Base-by-base conservation (phyloP, 1,140 invertebrate species). In the Arctopsyche grandis region DNA sequence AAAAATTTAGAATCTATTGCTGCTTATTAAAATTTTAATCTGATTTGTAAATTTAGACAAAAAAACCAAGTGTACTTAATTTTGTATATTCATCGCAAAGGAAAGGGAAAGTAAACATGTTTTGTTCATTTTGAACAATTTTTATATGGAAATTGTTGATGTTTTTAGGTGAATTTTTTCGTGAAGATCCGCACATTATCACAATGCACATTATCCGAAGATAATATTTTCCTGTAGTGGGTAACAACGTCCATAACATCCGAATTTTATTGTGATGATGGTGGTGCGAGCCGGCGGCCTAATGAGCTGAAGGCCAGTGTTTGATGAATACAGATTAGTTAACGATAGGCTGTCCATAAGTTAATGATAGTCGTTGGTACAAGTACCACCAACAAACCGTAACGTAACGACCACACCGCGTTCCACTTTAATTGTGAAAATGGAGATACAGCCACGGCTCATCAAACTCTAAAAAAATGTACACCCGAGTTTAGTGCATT, bases 251-350 rank as follows among this genome's bases (percentile, higher is more conserved):
- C 48, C 3, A 10, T 52, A 52, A 52, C 16, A 52, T 52, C 48
- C 48, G 12, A 52, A 52, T 52, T 52, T 52, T 52, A 52, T 52
- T 12, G 48, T 52, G 48, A 52, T 52, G 48, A 52, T 52, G 29
- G 29, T 38, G 29, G 29, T 38, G 29, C 29, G 48, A 52, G 48
- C 12, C 48, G 48, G 69, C n/a, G n/a, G 52, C 43, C 74, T 76
- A 76, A 76, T 76, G 74, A 76, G 74, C 24, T 58, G 74, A 76
- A 60, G 74, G 52, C 74, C 74, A 19, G 16, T 58, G 38, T 76
- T 76, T 76, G 74, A 76, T 76, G 74, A 76, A 76, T 76, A 76
- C 74, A 76, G 74, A 76, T 76, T 76, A 76, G 74, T 76, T 76
- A 76, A 76, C 74, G 74, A 76, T 76, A 76, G 74, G 56, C 74